A percentile compares a stretch with the other conserved stretches of the same genome.
phyloP scores from a whole-genome alignment of 2,113 vertebrate genomes.

The Vulpes lagopus region DNA sequence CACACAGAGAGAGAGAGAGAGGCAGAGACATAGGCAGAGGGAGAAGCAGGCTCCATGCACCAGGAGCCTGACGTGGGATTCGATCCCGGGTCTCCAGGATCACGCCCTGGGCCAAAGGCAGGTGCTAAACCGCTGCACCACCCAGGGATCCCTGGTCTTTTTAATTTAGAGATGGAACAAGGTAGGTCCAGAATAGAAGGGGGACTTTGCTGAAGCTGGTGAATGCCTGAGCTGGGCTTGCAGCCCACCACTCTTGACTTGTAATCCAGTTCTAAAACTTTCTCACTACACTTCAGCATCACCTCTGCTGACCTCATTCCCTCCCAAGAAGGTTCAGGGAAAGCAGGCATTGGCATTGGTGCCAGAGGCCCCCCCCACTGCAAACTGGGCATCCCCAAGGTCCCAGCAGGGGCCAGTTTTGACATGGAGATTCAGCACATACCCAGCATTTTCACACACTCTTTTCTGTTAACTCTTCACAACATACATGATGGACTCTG shows the following conservation, averaged over 20 bases:
- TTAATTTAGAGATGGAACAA: not conserved
- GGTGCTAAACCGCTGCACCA: too few species aligned
- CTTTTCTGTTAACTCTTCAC: not conserved
- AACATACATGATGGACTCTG: not conserved
- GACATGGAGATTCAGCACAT: accelerated
- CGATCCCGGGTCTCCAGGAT: too few species aligned
- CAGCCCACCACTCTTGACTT: not conserved
- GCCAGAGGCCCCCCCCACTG: accelerated
- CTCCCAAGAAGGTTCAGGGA: accelerated
- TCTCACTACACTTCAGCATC: too few species aligned
- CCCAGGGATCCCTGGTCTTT: not conserved
- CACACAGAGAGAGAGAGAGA: too few species aligned
- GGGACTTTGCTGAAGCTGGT: too few species aligned
- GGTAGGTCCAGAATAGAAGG: not conserved
- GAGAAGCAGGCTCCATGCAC: too few species aligned
- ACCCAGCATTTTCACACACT: accelerated
- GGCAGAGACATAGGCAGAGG: too few species aligned
- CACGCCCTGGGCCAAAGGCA: too few species aligned
- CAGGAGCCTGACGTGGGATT: too few species aligned
- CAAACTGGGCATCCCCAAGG: not conserved
- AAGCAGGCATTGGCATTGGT: not conserved
- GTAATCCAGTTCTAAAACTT: not conserved
- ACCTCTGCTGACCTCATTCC: not conserved
- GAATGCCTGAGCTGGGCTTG: not conserved
- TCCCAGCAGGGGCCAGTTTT: accelerated